Evolutionary conservation across 2,888 invertebrate species (phyloP), one percentile per base, ranked within the genome.

Genomic region (Melanotus villosus): DNA sequence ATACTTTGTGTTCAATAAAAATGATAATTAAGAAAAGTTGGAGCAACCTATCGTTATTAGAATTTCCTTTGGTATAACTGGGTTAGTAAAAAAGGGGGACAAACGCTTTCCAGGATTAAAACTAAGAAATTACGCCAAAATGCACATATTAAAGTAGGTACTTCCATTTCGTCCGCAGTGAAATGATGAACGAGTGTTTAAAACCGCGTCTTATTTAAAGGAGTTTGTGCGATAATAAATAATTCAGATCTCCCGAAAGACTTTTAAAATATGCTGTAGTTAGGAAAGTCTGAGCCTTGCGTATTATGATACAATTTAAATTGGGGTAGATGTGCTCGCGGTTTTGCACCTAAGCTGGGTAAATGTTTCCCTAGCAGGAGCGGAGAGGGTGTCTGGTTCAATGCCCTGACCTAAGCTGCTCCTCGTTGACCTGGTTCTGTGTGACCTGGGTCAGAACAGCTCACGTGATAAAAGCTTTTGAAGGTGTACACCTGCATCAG

Each of bases 341-440:
- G 52, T 23, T 68, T 26, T 68, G 45, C 57, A 64, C 68, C 64
- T 68, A 58, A 64, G 58, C 58, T 63, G 64, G 58, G 64, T 71
- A 67, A 68, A 65, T 57, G 63, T 65, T 54, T 50, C 65, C 60
- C 47, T 36, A 52, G 38, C 56, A 63, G 66, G 50, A 63, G 63
- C 62, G 54, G 38, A 62, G 67, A 63, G 63, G 60, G 43, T 68
- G 62, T 58, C 52, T 75, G 73, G 81, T 79, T 79, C 80, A 80
- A 78, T 74, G 80, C 72, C 81, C 81, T 76, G 80, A 80, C 80
- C 80, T 70, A 76, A 78, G 77, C 75, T 57, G 74, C 75, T 75
- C 74, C 75, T 73, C 71, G 77, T 76, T 80, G 80, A 80, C 80
- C 80, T 76, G 78, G 76, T 79, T 80, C 75, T 67, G 65, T 72